Evolutionary conservation across 37 sponge, comb jelly and placozoan species (phyloP).

Genomic region (Eunapius fragilis): DNA sequence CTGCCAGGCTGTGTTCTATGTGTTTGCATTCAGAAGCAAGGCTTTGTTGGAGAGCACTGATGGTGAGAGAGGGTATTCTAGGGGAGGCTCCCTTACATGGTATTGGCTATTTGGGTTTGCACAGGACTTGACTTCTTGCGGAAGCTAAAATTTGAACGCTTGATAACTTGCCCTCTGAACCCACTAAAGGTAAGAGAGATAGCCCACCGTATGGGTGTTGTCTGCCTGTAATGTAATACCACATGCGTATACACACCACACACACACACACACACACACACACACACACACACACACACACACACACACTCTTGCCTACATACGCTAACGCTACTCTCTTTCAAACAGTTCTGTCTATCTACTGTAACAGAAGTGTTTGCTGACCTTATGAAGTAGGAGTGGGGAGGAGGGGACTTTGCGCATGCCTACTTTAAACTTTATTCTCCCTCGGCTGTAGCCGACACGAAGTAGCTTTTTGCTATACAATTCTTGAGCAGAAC

Average conservation of each 20-base stretch:
- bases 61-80: constrained; percentile 25
- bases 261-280: neutral
- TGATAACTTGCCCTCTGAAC: constrained; percentile 73
- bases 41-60: constrained; percentile 33
- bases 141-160: constrained; percentile 67
- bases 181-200: constrained; percentile 71
- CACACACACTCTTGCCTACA: neutral
- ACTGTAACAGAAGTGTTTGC: constrained; percentile 84
- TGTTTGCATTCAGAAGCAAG: constrained; percentile 80
- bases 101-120: neutral
- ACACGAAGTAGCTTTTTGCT: constrained; percentile 87
- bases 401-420: neutral
- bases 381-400: constrained; percentile 44
- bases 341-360: constrained; percentile 68
- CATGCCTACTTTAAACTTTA: neutral
- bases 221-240: neutral
- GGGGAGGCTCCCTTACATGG: neutral
- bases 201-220: neutral
- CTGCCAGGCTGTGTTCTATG: constrained; percentile 81
- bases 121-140: constrained; percentile 63
- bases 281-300: neutral
- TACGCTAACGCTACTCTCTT: constrained; percentile 51
- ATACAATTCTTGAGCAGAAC: constrained; percentile 88
- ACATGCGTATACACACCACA: neutral
- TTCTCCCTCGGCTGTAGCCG: neutral